phyloP scores from a whole-genome alignment of 2,113 vertebrate species.

The Gracilinanus agilis region DNA sequence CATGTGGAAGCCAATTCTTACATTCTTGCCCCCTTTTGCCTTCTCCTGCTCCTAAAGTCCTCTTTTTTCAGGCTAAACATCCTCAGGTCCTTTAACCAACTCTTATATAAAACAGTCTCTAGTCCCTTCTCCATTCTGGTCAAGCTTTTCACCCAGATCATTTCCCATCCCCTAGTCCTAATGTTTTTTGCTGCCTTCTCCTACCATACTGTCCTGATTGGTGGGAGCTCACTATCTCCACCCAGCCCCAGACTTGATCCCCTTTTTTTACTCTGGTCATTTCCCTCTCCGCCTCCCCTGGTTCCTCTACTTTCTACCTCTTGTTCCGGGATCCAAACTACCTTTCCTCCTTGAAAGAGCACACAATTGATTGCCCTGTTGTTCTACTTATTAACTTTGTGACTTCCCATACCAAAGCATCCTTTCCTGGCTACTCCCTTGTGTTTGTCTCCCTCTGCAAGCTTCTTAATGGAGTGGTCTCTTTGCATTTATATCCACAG shows the following conservation, averaged over 20 bases:
- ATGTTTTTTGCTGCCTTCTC: neutral
- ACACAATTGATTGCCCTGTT: neutral
- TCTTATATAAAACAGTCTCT: neutral
- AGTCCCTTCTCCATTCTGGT: neutral
- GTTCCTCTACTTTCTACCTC: neutral
- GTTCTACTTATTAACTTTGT: neutral
- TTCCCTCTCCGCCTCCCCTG: neutral
- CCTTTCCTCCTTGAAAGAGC: neutral
- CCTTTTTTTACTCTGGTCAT: neutral
- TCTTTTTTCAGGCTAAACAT: neutral
- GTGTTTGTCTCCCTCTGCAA: neutral
- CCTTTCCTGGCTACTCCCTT: neutral
- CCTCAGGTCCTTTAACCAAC: neutral
- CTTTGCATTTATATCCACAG: neutral
- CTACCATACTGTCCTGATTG: neutral
- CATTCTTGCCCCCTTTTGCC: accelerated
- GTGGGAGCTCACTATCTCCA: neutral
- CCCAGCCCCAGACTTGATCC: neutral
- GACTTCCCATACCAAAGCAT: neutral
- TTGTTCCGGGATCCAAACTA: neutral
- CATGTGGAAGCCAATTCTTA: neutral
- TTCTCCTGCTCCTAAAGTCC: neutral
- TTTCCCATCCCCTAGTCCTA: neutral
- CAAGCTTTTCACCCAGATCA: neutral
- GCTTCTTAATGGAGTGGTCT: neutral